These are phyloP conservation scores for Eupristina koningsbergeri DNA, from an alignment of 1,140 invertebrate species.

Conservation along the genomic window DNA sequence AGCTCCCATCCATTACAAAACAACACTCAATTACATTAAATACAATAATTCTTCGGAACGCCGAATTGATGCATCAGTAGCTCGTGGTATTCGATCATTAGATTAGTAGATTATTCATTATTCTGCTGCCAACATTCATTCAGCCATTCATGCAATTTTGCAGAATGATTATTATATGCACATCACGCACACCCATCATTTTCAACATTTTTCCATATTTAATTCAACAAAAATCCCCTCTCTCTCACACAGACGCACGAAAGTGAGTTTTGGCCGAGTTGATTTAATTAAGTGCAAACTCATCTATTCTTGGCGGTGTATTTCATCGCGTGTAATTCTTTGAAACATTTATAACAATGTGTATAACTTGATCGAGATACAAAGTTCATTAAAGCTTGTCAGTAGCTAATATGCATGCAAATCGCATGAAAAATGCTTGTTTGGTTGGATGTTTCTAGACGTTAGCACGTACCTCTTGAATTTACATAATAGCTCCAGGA, in stretches of 20 bases:
- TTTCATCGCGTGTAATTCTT: not conserved
- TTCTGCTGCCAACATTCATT: not conserved
- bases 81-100: too few species aligned
- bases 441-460: slow-evolving; percentile 10
- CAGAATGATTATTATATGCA: too few species aligned
- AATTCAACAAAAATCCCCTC: too few species aligned
- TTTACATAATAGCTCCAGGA: slow-evolving; percentile 25
- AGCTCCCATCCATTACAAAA: not conserved
- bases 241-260: too few species aligned
- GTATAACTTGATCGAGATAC: not conserved
- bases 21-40: not conserved
- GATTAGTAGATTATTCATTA: not conserved
- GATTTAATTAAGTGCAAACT: not conserved
- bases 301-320: not conserved
- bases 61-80: not conserved
- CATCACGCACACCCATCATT: too few species aligned
- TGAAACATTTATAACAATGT: slow-evolving; percentile 5
- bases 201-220: too few species aligned
- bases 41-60: not conserved
- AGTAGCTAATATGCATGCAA: slow-evolving; percentile 32
- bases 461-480: slow-evolving; percentile 4
- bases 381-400: slow-evolving; percentile 23
- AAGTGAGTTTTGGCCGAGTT: not conserved
- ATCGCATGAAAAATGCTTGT: slow-evolving; percentile 18
- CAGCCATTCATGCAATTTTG: too few species aligned